Conservation (phyloP, 2,888 invertebrate genomes). For the Leptopilina syphax region DNA sequence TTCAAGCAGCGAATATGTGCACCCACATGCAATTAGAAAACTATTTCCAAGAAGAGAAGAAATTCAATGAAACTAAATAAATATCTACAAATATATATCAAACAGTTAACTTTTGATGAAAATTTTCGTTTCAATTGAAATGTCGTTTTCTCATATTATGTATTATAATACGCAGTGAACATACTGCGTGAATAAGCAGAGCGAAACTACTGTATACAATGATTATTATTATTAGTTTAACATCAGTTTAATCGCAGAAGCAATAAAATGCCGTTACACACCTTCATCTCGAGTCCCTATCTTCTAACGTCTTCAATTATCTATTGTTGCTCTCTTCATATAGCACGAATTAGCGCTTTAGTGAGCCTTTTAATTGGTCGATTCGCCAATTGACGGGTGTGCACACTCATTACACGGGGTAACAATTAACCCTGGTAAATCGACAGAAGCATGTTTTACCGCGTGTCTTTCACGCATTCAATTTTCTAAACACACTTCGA, state of each 20-base stretch:
- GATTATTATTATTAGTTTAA: constrained; percentile 2
- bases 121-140: not conserved
- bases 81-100: not conserved
- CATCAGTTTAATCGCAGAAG: constrained; percentile 2
- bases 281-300: constrained; percentile 15
- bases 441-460: not conserved
- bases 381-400: constrained; percentile 19
- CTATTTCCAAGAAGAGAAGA: not conserved
- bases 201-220: not conserved
- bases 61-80: no score
- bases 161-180: not conserved
- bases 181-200: not conserved
- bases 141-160: not conserved
- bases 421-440: constrained; percentile 1
- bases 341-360: constrained; percentile 22
- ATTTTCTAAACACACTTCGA: not conserved
- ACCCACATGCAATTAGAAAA: not conserved
- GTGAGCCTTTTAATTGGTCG: constrained; percentile 28
- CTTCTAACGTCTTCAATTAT: constrained; percentile 16
- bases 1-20: not conserved
- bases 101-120: not conserved
- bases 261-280: constrained; percentile 5
- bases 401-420: constrained; percentile 5
- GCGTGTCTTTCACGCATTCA: not conserved
- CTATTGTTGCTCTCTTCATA: constrained; percentile 20